phyloP scores from a whole-genome alignment of 1,140 invertebrate genomes.

The Musca domestica region DNA sequence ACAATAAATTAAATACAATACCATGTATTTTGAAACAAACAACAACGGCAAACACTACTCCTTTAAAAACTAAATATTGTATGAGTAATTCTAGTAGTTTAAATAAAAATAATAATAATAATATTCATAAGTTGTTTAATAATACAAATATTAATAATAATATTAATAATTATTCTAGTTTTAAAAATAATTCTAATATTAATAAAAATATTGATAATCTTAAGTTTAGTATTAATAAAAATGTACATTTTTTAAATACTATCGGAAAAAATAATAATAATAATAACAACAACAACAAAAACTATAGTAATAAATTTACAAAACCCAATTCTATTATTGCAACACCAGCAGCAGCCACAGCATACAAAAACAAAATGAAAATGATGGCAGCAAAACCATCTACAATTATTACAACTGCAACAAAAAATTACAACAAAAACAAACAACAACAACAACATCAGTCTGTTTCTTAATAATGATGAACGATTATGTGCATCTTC shows the following conservation, averaged over 20 bases:
- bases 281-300: slow-evolving; percentile 12
- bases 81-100: slow-evolving; percentile 8
- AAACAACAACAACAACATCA: slow-evolving; percentile 3
- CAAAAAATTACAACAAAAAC: neutral
- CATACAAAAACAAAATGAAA: slow-evolving; percentile 1
- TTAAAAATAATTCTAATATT: slow-evolving; percentile 8
- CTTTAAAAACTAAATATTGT: slow-evolving; percentile 12
- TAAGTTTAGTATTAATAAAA: slow-evolving; percentile 22
- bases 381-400: slow-evolving; percentile 10
- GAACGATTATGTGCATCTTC: too few relatives aligned
- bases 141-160: slow-evolving; percentile 6
- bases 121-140: slow-evolving; percentile 21
- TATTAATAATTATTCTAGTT: slow-evolving; percentile 15
- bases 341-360: slow-evolving; percentile 2
- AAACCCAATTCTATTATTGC: slow-evolving; percentile 6
- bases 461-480: too few relatives aligned
- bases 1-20: slow-evolving; percentile 16
- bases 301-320: slow-evolving; percentile 5
- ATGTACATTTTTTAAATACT: slow-evolving; percentile 24
- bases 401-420: neutral
- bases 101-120: too few relatives aligned
- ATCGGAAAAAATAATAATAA: slow-evolving; percentile 7
- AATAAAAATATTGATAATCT: slow-evolving; percentile 6
- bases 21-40: neutral
- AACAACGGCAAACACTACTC: neutral